Evolutionary conservation across 2,113 vertebrate genomes (phyloP).

Genomic region (Isichthys henryi): DNA sequence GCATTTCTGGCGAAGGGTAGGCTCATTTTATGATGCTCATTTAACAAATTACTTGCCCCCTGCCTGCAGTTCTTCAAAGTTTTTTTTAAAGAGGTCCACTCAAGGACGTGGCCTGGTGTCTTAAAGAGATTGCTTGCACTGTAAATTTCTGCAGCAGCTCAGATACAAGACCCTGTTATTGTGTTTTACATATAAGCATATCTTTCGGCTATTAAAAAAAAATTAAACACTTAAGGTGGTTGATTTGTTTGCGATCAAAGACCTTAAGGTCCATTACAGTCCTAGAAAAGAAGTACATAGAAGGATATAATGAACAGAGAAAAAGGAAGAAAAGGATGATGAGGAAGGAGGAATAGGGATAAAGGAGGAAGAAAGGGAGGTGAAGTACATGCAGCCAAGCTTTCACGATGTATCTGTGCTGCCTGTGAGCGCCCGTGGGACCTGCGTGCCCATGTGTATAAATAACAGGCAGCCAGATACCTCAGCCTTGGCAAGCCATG

Average conservation of each 20-base stretch:
- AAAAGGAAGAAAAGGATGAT: background rate
- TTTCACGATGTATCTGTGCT: background rate
- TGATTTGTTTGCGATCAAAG: background rate
- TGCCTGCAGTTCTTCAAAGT: constrained; percentile 14
- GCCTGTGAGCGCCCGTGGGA: background rate
- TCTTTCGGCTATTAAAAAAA: background rate
- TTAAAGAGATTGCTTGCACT: background rate
- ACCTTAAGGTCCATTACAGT: background rate
- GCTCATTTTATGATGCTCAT: constrained; percentile 17
- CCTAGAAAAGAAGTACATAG: background rate
- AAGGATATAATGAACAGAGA: background rate
- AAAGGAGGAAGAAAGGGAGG: background rate
- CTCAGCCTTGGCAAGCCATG: constrained; percentile 53
- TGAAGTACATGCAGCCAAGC: background rate
- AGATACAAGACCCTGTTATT: background rate
- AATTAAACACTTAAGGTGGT: background rate
- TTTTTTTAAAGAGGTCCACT: background rate
- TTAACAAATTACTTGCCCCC: constrained; percentile 18
- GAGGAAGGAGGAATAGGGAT: background rate
- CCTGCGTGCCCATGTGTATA: constrained; percentile 16
- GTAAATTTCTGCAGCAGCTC: background rate
- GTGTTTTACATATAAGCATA: background rate
- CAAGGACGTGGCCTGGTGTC: background rate
- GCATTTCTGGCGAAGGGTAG: constrained; percentile 14
- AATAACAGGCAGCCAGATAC: constrained; percentile 52